A percentile compares a stretch with the other conserved stretches of the same genome.
These are phyloP conservation scores for Agelaius phoeniceus DNA, from an alignment of 2,113 vertebrate genomes.

Conservation along the genomic window DNA sequence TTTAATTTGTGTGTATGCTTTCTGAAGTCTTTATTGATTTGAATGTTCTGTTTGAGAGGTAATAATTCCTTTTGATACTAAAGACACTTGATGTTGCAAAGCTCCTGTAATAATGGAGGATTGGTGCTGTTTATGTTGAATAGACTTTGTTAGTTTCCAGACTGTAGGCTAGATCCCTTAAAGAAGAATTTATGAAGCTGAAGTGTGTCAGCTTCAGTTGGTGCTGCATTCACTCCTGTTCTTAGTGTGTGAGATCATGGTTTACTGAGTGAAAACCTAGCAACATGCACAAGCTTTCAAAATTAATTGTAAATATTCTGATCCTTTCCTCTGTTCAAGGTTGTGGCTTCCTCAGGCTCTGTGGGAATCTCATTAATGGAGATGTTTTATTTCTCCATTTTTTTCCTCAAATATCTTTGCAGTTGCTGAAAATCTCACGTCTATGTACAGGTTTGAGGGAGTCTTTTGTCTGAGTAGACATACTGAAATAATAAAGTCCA, in stretches of 20 bases:
- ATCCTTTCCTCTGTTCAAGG: fast-evolving
- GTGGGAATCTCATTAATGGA: background rate
- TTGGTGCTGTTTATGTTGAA: background rate
- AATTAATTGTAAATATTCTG: background rate
- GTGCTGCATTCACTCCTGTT: background rate
- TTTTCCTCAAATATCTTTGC: background rate
- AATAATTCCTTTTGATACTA: background rate
- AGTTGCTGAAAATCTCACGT: background rate
- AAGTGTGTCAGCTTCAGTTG: background rate
- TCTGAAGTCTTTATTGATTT: background rate
- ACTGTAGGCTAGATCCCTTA: background rate
- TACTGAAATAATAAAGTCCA: background rate
- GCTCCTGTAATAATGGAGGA: background rate
- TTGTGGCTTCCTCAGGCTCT: background rate
- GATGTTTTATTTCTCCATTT: fast-evolving
- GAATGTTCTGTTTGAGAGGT: background rate
- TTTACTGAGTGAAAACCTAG: background rate
- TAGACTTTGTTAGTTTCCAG: background rate
- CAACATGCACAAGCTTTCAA: background rate
- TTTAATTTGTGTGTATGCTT: background rate
- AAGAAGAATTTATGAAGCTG: background rate
- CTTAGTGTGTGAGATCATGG: background rate
- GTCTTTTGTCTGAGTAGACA: background rate
- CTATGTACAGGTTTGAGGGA: background rate
- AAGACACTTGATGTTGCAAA: background rate